Conservation (phyloP, 2,113 vertebrate species). For the Orientallactaga bullata region DNA sequence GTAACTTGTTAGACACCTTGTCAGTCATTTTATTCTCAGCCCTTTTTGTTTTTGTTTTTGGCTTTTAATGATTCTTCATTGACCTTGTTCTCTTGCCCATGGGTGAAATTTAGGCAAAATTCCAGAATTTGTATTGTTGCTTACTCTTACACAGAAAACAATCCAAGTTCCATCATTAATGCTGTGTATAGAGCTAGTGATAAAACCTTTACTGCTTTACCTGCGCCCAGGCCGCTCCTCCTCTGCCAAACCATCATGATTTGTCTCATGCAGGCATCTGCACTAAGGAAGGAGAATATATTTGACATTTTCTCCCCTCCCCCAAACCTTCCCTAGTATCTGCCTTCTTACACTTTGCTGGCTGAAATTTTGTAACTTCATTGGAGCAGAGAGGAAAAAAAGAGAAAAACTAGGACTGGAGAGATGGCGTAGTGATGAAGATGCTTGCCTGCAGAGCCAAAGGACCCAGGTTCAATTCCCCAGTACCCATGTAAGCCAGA, state of each 20-base stretch:
- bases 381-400: not conserved
- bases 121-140: not conserved
- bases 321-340: not conserved
- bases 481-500: too few species aligned
- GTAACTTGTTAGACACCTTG: not conserved
- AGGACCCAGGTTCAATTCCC: too few species aligned
- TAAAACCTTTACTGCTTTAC: not conserved
- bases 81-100: not conserved
- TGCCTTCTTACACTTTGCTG: not conserved
- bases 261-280: not conserved
- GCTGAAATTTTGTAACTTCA: not conserved
- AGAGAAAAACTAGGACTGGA: too few species aligned
- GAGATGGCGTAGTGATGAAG: too few species aligned
- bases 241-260: not conserved
- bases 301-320: not conserved
- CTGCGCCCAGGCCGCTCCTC: not conserved
- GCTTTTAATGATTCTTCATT: constrained; percentile 4
- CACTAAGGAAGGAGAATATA: not conserved
- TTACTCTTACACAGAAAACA: not conserved
- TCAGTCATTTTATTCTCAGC: not conserved
- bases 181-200: not conserved
- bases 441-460: too few species aligned
- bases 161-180: not conserved
- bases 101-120: not conserved
- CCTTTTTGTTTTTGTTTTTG: not conserved